Base-by-base conservation (phyloP, 1,140 invertebrate genomes). In the Contarinia nasturtii region DNA sequence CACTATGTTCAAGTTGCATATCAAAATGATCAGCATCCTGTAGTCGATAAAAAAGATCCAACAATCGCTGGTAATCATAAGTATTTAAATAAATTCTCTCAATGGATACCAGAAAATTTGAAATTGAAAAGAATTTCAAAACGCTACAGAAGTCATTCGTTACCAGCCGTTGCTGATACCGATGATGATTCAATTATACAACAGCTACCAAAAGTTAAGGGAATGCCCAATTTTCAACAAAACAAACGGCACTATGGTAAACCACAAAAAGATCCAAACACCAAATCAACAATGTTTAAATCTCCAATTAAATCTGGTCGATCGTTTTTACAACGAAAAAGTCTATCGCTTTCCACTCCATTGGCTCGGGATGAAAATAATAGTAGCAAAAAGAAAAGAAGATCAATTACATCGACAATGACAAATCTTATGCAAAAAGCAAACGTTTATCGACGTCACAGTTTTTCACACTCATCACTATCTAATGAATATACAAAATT, bases 71-170 rank as follows among this genome's bases (percentile, higher is more conserved):
- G 51, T 59, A 12, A n/a, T n/a, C n/a, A n/a, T n/a, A n/a, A 62
- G 56, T 46, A 42, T n/a, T 10, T 49, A 55, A 54, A 58, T 7
- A 63, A 56, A 44, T n/a, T 63, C 0, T 52, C 47, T 5, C 78
- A 77, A 55, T 83, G 85, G 75, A 62, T 90, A 27, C 84, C 84
- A 0, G 83, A 86, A 58, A 27, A 27, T 27, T 67, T 88, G 50
- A 81, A 85, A 63, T 63, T 88, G 40, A 63, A 63, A 27, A 52
- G 55, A 2, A 50, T 52, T 3, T 72, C 75, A 7, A 85, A 81
- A 61, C 69, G 83, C 50, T 75, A 79, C 61, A 69, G 85, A 53
- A 88, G 84, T 21, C 77, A 85, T 55, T 87, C 84, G 0, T 67
- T 89, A 49, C 83, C 85, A 1, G 69, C 76, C 15, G 75, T 75